Percentiles rank a stretch among this genome's conserved stretches.
phyloP scores from a whole-genome alignment of 2,888 invertebrate genomes.

The Athalia rosae region DNA sequence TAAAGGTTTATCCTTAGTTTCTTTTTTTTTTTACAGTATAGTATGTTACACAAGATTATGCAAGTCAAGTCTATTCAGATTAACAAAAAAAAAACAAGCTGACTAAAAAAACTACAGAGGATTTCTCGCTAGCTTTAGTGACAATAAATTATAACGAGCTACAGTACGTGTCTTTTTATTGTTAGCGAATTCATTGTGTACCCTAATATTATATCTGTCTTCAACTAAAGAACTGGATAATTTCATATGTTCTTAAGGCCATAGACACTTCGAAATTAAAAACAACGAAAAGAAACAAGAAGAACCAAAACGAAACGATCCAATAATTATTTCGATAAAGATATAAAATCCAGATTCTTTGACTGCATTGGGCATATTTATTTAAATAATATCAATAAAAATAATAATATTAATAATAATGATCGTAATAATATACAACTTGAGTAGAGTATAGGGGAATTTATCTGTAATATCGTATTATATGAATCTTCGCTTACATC shows the following conservation, averaged over 20 bases:
- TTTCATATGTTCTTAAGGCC: no score
- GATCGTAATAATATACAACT: slow-evolving; percentile 65
- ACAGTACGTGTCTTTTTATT: no score
- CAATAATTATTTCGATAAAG: neutral
- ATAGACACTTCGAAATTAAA: neutral
- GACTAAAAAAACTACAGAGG: no score
- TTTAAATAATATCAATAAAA: slow-evolving; percentile 64
- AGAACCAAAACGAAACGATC: neutral
- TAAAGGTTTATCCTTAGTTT: neutral
- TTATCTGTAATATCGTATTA: slow-evolving; percentile 26
- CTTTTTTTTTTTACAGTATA: neutral
- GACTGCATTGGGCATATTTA: slow-evolving; percentile 60
- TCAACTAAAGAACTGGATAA: no score
- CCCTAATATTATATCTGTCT: no score
- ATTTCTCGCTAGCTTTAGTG: no score
- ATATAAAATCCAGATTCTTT: slow-evolving; percentile 61
- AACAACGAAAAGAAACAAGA: neutral
- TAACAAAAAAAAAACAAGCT: neutral
- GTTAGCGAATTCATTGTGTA: no score
- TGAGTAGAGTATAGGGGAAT: slow-evolving; percentile 60
- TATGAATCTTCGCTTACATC: slow-evolving; percentile 60
- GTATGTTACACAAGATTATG: neutral
- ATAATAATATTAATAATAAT: slow-evolving; percentile 57
- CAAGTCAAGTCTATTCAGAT: neutral
- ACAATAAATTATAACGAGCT: no score